Evolutionary conservation across 2,888 invertebrate genomes (phyloP).

Genomic region (Salticus scenicus): DNA sequence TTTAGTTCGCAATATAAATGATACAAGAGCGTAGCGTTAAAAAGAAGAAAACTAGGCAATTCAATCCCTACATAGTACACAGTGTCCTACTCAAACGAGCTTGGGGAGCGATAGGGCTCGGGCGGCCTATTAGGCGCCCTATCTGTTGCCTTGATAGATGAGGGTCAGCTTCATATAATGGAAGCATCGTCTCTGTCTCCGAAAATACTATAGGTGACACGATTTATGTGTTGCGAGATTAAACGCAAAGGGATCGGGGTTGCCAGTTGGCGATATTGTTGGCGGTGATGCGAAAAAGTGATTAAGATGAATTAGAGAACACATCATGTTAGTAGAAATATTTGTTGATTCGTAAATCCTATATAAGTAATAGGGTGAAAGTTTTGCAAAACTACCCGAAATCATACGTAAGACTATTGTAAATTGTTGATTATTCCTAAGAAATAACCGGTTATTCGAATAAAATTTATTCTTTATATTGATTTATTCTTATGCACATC

Average conservation of each 20-base stretch:
- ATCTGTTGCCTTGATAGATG: constrained; percentile 64
- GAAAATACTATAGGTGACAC: constrained; percentile 33
- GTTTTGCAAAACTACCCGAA: no score
- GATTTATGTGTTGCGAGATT: constrained; percentile 54
- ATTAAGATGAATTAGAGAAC: no score
- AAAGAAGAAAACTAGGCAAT: neutral
- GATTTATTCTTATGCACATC: no score
- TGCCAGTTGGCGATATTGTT: constrained; percentile 27
- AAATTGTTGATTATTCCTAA: no score
- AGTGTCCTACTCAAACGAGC: neutral
- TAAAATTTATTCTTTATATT: no score
- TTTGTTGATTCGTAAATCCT: no score
- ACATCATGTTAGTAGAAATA: no score
- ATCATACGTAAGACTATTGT: no score
- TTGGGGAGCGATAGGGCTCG: constrained; percentile 2
- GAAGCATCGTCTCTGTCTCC: constrained; percentile 37
- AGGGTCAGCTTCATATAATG: constrained; percentile 45
- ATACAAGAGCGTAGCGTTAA: no score
- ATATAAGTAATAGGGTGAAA: no score
- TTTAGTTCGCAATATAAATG: no score
- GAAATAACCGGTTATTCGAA: no score
- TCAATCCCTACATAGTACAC: neutral
- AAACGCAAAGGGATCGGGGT: constrained; percentile 25
- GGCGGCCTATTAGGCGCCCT: constrained; percentile 24
- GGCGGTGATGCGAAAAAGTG: neutral